Base-by-base conservation (phyloP, 2,113 vertebrate species). In the Neogobius melanostomus region DNA sequence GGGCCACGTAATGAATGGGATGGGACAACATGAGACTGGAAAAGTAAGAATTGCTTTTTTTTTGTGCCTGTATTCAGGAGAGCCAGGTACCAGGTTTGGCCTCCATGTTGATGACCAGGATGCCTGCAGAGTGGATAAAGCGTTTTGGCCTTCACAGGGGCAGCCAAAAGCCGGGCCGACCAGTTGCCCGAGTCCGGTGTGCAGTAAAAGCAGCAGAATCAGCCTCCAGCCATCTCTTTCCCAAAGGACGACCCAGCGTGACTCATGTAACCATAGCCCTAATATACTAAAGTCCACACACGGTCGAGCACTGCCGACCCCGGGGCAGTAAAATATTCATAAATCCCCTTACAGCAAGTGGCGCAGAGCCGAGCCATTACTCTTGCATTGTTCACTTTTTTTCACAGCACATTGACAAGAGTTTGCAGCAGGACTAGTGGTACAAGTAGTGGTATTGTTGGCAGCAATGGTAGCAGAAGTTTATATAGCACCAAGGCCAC, bases 121-220 rank as follows among this genome's bases (percentile, higher is more conserved):
- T 43, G 56, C 52, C 15, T 51, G 42, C 44, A n/a, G 8, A 61
- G 47, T 72, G 49, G 57, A 48, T 69, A 48, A 74, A 17, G 68
- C 71, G 61, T 21, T 66, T 57, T 66, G 82, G 87, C 88, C 83
- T 86, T 84, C 71, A 73, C 70, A 61, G 64, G 52, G 45, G 17
- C 69, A 72, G 56, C 65, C 69, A 79, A 77, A 53, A 52, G 48
- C 66, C 53, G 21, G 21, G 16, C 71, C 53, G 52, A 42, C 46
- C 45, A 64, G 61, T 64, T 45, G 46, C 44, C 61, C 46, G 62
- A 11, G 44, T 64, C 16, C n/a, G 52, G 60, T 47, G 70, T 49
- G 74, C 49, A 62, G 48, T 16, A 47, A 71, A 75, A 72, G 64
- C 65, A 53, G 53, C 43, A 63, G 36, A 64, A 64, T 64, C 48